These are phyloP conservation scores for Otis tarda DNA, from an alignment of 2,113 vertebrate species.

Conservation along the genomic window DNA sequence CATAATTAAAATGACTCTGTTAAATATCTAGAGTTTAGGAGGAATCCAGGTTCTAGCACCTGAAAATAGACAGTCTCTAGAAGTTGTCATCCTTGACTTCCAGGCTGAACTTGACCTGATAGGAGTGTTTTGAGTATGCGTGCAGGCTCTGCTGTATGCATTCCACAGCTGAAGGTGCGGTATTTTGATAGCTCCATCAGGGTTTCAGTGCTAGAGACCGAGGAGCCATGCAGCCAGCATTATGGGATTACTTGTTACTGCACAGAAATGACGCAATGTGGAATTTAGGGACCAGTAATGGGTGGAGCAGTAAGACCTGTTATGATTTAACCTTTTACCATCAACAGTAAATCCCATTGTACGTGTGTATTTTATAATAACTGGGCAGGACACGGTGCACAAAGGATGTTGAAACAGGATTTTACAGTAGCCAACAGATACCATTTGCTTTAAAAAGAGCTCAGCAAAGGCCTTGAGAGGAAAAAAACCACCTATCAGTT, in stretches of 20 bases:
- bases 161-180: not conserved
- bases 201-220: not conserved
- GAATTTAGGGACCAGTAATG: not conserved
- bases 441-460: not conserved
- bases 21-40: not conserved
- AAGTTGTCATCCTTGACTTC: not conserved
- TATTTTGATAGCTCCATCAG: not conserved
- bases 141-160: not conserved
- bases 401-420: not conserved
- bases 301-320: not conserved
- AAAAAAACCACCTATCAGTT: not conserved
- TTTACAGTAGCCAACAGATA: conserved; percentile 41
- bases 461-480: not conserved
- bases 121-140: not conserved
- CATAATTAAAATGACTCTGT: not conserved
- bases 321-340: conserved; percentile 5
- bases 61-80: not conserved
- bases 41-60: not conserved
- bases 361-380: not conserved
- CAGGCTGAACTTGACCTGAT: not conserved
- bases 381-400: not conserved
- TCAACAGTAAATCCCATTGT: not conserved
- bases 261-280: not conserved
- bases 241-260: not conserved
- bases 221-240: not conserved